Conservation (phyloP, 1,140 invertebrate genomes). For the Pristionchus pacificus region DNA sequence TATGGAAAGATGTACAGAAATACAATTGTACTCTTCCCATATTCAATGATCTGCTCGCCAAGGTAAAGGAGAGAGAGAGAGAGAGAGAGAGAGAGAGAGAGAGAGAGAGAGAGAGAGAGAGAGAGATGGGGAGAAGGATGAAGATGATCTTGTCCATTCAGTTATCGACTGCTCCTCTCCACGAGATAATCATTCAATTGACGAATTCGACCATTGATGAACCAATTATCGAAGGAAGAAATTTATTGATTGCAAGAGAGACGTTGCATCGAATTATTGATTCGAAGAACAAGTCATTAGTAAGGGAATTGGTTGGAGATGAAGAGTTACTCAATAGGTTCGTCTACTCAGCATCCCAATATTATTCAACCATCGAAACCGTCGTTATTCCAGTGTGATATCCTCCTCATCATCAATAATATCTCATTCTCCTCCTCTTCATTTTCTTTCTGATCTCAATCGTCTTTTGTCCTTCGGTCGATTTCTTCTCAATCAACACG, state of each 20-base stretch:
- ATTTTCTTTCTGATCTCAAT: background rate
- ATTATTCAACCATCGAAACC: background rate
- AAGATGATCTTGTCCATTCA: too few species aligned
- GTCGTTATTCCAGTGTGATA: background rate
- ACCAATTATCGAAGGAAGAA: background rate
- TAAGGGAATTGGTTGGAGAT: background rate
- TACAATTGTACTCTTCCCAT: slow-evolving; percentile 50
- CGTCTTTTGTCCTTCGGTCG: background rate
- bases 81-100: slow-evolving; percentile 9
- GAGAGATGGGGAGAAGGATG: too few species aligned
- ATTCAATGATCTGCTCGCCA: slow-evolving; percentile 32
- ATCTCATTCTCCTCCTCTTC: background rate
- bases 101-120: slow-evolving; percentile 20
- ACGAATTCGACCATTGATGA: background rate
- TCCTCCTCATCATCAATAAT: background rate
- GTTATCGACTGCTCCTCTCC: background rate
- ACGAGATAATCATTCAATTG: background rate
- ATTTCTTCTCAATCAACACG: background rate
- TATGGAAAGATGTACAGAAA: slow-evolving; percentile 39
- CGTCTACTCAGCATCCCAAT: too few species aligned
- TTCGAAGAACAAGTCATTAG: background rate
- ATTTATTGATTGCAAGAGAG: background rate
- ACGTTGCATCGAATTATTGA: background rate
- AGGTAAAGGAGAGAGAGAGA: slow-evolving; percentile 21
- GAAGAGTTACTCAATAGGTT: background rate